Conservation (phyloP, 2,888 invertebrate genomes). For the Eupeodes latifasciatus region DNA sequence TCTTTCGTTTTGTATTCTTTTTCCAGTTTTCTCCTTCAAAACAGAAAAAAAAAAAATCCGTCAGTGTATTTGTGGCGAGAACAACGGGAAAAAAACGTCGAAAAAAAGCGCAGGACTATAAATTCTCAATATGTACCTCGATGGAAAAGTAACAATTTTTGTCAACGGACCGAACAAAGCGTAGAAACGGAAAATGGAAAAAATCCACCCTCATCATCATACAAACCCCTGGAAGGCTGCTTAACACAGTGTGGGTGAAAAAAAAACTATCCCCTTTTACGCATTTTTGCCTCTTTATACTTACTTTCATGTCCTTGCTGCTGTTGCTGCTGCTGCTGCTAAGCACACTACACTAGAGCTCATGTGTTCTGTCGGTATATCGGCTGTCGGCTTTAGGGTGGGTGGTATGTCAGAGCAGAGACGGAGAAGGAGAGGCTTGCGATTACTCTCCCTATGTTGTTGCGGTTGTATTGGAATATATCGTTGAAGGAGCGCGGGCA, state of each 20-base stretch:
- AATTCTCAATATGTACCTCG: constrained; percentile 51
- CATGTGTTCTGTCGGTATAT: constrained; percentile 33
- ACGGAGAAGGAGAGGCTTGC: background rate
- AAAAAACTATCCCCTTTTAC: constrained; percentile 66
- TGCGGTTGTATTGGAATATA: constrained; percentile 61
- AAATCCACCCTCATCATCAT: constrained; percentile 18
- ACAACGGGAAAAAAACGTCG: constrained; percentile 31
- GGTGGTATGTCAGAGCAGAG: too few species aligned
- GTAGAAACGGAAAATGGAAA: background rate
- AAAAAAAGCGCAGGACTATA: constrained; percentile 58
- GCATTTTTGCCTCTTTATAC: constrained; percentile 64
- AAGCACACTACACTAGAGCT: background rate
- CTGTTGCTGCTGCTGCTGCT: constrained; percentile 39
- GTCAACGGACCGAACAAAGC: constrained; percentile 65
- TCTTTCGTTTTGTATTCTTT: constrained; percentile 45
- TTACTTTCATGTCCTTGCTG: constrained; percentile 55
- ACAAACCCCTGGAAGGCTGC: constrained; percentile 13
- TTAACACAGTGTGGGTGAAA: constrained; percentile 11
- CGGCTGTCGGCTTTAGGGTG: too few species aligned
- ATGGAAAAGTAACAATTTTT: constrained; percentile 73
- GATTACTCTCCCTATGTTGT: constrained; percentile 36
- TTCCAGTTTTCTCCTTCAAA: constrained; percentile 55
- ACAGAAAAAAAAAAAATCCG: background rate
- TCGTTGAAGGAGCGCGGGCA: constrained; percentile 37
- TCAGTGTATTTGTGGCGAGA: constrained; percentile 53